Evolutionary conservation across 2,888 invertebrate genomes (phyloP).

Genomic region (Phlogophora meticulosa): DNA sequence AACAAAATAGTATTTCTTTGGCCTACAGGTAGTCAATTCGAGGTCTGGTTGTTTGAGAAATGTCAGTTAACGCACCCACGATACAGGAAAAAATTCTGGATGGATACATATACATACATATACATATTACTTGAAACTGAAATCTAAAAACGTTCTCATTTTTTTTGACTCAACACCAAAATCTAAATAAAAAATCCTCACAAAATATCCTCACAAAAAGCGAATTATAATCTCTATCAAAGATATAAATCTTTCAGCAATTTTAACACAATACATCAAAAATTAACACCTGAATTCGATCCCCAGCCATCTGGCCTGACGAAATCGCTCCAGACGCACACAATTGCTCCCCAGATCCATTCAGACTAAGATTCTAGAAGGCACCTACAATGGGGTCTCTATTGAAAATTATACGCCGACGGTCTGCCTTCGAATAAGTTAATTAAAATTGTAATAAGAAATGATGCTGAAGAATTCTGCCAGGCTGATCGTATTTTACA

Average conservation of each 20-base stretch:
- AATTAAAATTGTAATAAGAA: conserved; percentile 73
- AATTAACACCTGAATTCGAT: conserved; percentile 50
- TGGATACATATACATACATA: too few species aligned
- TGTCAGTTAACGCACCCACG: too few species aligned
- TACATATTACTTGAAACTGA: too few species aligned
- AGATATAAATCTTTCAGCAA: conserved; percentile 13
- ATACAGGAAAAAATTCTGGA: too few species aligned
- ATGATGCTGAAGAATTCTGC: conserved; percentile 61
- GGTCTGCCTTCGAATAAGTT: conserved; percentile 63
- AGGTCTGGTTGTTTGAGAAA: too few species aligned
- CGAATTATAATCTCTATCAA: background rate
- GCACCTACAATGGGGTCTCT: conserved; percentile 61
- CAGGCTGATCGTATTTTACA: conserved; percentile 45
- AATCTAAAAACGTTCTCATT: too few species aligned
- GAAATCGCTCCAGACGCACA: conserved; percentile 42
- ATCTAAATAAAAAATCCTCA: background rate
- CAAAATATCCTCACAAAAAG: background rate
- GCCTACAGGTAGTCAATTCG: too few species aligned
- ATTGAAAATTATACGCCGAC: conserved; percentile 64
- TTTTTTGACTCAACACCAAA: background rate
- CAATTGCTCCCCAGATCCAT: conserved; percentile 45
- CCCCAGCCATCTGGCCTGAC: conserved; percentile 44
- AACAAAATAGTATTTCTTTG: too few species aligned
- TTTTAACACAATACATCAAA: conserved; percentile 45
- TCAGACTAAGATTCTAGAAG: conserved; percentile 48